Evolutionary conservation across 30 jellyfish, hydroid and myxozoan genomes (phyloP), one percentile per base, ranked within the genome.

Genomic region (Aurelia sp.): DNA sequence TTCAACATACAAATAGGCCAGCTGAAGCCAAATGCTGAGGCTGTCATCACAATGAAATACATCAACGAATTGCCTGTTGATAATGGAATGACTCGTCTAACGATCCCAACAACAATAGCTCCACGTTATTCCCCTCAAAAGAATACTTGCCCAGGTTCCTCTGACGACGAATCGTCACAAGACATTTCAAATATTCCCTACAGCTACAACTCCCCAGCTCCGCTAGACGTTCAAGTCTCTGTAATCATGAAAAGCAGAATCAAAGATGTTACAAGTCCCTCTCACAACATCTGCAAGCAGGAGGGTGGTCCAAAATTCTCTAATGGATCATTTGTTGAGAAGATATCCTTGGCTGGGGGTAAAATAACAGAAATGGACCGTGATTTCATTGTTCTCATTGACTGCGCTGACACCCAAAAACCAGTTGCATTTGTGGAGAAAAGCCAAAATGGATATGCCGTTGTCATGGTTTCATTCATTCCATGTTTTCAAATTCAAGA

Each of bases 351-450:
- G 24, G 67, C 67, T 58, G 67, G 67, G 67, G 20, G 17, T 5
- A 22, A 72, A 5, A 72, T 40, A 72, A 51, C 50, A 66, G 65
- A 27, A 72, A 22, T 72, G 50, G 66, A 72, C 18, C 50, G 57
- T 13, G 83, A 72, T 22, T 41, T 72, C 17, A 66, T 22, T 19
- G 20, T 72, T 51, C 38, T 72, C 33, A 44, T 72, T 0, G 57
- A 11, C 38, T 22, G 57, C 13, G 65, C 9, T 13, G 83, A 72
- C 17, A 41, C 83, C 57, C 8, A 19, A 17, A 16, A 6, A 17
- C 83, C 83, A 72, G 33, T 18, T 33, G 63, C 65, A 22, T 13
- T 72, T 72, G 66, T 44, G 20, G 83, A 72, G 65, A 24, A 44
- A 19, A 51, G 83, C 50, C 20, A 66, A 5, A 13, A 72, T 5